Evolutionary conservation across 1,140 invertebrate species (phyloP).

Genomic region (Pseudobourletiella spinata): DNA sequence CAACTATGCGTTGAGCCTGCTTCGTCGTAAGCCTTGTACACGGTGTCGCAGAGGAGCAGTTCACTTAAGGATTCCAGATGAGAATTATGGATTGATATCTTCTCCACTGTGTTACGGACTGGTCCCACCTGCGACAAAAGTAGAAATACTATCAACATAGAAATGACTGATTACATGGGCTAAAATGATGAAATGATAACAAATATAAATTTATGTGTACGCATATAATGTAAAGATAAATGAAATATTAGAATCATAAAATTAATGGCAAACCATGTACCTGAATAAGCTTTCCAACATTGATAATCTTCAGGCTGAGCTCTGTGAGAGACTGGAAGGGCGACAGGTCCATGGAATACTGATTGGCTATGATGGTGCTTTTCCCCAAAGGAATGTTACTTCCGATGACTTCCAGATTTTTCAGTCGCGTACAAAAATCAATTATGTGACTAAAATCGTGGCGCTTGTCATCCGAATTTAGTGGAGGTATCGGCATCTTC

Average conservation of each 20-base stretch:
- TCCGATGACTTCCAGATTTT: conserved; percentile 57
- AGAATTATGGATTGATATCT: conserved; percentile 52
- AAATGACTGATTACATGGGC: no score
- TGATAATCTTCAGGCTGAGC: conserved; percentile 30
- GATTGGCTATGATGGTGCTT: conserved; percentile 73
- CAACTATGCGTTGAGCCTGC: conserved; percentile 23
- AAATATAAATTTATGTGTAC: no score
- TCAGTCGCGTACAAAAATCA: conserved; percentile 72
- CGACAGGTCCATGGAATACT: conserved; percentile 67
- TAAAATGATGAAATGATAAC: no score
- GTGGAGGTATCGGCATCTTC: conserved; percentile 69
- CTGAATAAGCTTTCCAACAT: conserved; percentile 25
- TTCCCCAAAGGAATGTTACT: conserved; percentile 53
- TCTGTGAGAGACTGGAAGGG: conserved; percentile 62
- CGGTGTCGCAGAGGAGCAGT: conserved; percentile 64
- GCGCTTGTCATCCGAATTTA: conserved; percentile 55
- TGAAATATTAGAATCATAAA: no score
- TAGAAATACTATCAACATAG: background rate
- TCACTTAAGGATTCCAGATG: conserved; percentile 54
- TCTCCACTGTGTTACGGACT: conserved; percentile 53
- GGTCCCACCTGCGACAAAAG: conserved; percentile 23
- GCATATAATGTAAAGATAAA: no score
- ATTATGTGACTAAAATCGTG: conserved; percentile 82
- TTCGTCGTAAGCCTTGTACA: conserved; percentile 42
- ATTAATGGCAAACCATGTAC: conserved; percentile 11